Conservation (phyloP, 1,140 invertebrate species). For the Drosophila ercepeae region DNA sequence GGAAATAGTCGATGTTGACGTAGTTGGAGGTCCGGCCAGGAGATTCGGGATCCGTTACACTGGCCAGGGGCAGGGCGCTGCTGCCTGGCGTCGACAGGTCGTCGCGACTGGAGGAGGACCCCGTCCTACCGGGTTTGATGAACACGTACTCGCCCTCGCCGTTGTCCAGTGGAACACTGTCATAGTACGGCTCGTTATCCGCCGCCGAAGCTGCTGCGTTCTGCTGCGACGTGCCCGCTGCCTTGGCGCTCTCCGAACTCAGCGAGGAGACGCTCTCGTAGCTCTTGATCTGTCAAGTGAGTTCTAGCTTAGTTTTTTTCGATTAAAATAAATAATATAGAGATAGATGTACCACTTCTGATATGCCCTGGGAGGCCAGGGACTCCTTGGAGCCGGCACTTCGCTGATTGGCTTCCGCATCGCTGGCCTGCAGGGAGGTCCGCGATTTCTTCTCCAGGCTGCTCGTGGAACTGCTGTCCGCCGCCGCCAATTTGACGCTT, state of each 20-base stretch:
- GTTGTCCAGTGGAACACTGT: conserved; percentile 91
- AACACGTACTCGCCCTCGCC: conserved; percentile 91
- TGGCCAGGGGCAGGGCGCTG: conserved; percentile 85
- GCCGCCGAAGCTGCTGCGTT: conserved; percentile 32
- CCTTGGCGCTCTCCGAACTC: conserved; percentile 83
- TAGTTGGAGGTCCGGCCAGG: conserved; percentile 92
- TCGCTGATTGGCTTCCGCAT: conserved; percentile 57
- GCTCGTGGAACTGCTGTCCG: conserved; percentile 77
- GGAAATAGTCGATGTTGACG: conserved; percentile 95
- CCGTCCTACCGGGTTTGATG: conserved; percentile 87
- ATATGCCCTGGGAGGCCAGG: conserved; percentile 80
- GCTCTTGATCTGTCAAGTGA: conserved; percentile 85
- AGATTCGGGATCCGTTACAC: conserved; percentile 87
- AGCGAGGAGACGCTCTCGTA: conserved; percentile 87
- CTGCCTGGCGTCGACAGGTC: conserved; percentile 87
- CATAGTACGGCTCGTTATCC: conserved; percentile 91
- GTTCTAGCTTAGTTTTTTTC: not conserved
- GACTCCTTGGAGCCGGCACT: conserved; percentile 80
- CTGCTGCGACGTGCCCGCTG: conserved; percentile 48
- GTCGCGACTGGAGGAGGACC: conserved; percentile 86
- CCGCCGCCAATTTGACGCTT: conserved; percentile 59
- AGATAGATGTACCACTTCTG: conserved; percentile 72
- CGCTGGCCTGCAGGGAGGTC: conserved; percentile 62
- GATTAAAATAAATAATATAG: not conserved
- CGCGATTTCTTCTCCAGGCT: conserved; percentile 80